These are phyloP conservation scores for Auanema freiburgensis DNA, from an alignment of 2,888 invertebrate genomes.

Conservation along the genomic window DNA sequence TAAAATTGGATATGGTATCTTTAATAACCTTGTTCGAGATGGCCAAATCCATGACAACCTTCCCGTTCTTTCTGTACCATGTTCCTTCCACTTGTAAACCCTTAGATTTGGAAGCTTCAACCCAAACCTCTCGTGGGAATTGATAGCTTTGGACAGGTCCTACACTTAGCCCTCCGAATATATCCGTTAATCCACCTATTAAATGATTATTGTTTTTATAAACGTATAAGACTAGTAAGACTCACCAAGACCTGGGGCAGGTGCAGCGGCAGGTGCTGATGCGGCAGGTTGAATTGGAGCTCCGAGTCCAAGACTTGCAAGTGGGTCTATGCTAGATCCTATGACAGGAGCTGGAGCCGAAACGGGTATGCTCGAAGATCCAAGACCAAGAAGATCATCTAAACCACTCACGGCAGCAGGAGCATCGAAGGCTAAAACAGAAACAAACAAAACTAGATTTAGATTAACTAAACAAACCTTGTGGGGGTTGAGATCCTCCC, in stretches of 20 bases:
- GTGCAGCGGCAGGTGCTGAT: constrained; percentile 14
- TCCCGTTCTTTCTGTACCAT: constrained; percentile 80
- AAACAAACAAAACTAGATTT: background rate
- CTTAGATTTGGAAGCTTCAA: constrained; percentile 60
- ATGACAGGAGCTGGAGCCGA: constrained; percentile 9
- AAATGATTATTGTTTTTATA: too few relatives aligned
- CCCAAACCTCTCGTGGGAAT: constrained; percentile 44
- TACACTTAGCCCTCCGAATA: constrained; percentile 74
- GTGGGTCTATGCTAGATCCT: constrained; percentile 26
- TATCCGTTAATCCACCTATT: constrained; percentile 78
- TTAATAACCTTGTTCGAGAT: constrained; percentile 77
- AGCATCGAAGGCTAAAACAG: background rate
- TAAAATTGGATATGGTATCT: background rate
- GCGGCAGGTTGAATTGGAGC: constrained; percentile 24
- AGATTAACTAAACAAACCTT: background rate
- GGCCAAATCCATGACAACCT: constrained; percentile 90
- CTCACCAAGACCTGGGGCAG: constrained; percentile 2
- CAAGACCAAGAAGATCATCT: constrained; percentile 57
- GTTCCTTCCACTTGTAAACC: constrained; percentile 93
- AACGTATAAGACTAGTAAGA: background rate
- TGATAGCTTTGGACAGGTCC: constrained; percentile 21
- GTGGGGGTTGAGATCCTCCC: constrained; percentile 12
- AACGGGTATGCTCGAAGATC: constrained; percentile 19
- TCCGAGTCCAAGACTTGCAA: constrained; percentile 31
- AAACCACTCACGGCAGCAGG: constrained; percentile 47